These are phyloP conservation scores for Hymenopus coronatus DNA, from an alignment of 2,888 invertebrate species.

Conservation along the genomic window DNA sequence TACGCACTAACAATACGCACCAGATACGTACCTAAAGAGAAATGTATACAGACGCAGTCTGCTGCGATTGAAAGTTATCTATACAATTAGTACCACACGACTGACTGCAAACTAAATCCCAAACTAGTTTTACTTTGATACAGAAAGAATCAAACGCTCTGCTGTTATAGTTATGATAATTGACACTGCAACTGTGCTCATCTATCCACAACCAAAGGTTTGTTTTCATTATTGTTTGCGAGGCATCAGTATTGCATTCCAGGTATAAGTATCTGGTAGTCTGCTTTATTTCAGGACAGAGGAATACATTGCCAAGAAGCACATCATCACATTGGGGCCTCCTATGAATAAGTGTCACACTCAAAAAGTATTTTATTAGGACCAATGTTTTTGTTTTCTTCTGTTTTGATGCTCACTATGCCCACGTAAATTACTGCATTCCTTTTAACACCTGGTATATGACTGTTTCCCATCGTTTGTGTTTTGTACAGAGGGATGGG, in stretches of 20 bases:
- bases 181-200: not conserved
- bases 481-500: no score
- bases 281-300: no score
- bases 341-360: not conserved
- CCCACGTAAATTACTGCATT: not conserved
- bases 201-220: not conserved
- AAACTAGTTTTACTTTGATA: not conserved
- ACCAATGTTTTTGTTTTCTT: no score
- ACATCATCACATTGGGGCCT: no score
- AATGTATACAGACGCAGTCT: not conserved
- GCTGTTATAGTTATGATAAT: not conserved
- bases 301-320: no score
- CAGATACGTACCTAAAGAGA: no score
- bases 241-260: no score
- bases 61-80: no score
- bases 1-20: no score
- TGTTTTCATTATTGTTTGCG: not conserved
- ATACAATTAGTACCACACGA: not conserved
- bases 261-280: no score
- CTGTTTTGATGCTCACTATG: not conserved
- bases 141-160: not conserved
- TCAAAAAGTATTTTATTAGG: not conserved
- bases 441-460: not conserved
- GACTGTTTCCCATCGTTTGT: no score
- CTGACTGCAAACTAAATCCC: not conserved